Percentiles rank a stretch among this genome's conserved stretches.
Conservation (phyloP, 2,113 vertebrate genomes). For the Empidonax alnorum region DNA sequence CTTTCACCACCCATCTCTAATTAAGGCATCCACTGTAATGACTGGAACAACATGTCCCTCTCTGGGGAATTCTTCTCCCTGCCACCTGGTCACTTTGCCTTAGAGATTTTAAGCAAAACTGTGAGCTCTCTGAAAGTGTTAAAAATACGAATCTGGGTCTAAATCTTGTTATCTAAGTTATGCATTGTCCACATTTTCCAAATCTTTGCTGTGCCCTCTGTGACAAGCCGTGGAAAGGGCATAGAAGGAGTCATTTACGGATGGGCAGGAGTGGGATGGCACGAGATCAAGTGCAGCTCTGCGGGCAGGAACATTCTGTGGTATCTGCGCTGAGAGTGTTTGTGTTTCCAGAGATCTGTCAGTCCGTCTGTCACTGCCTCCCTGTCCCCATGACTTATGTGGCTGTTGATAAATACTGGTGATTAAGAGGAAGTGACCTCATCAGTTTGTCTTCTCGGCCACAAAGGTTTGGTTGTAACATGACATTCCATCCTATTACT, state of each 20-base stretch:
- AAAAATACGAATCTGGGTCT: not conserved
- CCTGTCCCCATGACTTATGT: conserved; percentile 14
- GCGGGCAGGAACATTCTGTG: not conserved
- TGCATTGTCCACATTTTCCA: not conserved
- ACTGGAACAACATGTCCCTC: not conserved
- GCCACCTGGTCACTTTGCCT: not conserved
- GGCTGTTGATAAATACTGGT: conserved; percentile 26
- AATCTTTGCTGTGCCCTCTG: not conserved
- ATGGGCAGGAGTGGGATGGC: not conserved
- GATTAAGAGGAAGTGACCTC: conserved; percentile 77
- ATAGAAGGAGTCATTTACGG: not conserved
- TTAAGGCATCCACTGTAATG: not conserved
- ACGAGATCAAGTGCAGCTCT: not conserved
- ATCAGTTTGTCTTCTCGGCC: conserved; percentile 64
- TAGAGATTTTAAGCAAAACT: not conserved
- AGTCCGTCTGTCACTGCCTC: conserved; percentile 56
- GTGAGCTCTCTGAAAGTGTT: not conserved
- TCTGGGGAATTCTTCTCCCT: not conserved
- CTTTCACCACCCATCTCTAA: not conserved
- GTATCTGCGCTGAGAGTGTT: conserved; percentile 3
- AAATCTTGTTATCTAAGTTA: not conserved
- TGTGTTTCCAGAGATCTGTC: conserved; percentile 49
- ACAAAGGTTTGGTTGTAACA: conserved; percentile 72
- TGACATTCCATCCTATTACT: conserved; percentile 64
- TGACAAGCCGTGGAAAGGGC: not conserved